These are phyloP conservation scores for Euborellia annulipes DNA, from an alignment of 1,140 invertebrate genomes.

Conservation along the genomic window DNA sequence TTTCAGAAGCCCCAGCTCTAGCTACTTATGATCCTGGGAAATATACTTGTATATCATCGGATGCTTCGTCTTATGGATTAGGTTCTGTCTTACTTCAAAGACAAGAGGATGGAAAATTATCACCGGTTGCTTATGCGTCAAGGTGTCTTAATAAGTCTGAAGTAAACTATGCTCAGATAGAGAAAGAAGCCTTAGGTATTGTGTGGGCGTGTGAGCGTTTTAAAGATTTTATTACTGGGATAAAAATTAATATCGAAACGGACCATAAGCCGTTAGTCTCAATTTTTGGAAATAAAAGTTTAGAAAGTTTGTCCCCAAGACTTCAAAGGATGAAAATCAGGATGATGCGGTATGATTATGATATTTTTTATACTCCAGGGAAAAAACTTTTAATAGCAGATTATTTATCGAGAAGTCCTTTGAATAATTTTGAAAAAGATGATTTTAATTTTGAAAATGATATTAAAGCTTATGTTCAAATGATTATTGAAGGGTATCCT, in stretches of 20 bases:
- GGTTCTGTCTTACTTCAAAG: constrained; percentile 2
- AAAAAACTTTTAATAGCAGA: not conserved
- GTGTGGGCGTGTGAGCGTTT: constrained; percentile 17
- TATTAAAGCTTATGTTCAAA: not conserved
- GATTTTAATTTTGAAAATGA: not conserved
- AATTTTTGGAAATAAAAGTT: constrained; percentile 19
- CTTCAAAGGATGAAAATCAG: not conserved
- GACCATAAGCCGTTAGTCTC: constrained; percentile 30
- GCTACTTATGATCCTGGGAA: constrained; percentile 16
- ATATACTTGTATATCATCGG: not conserved
- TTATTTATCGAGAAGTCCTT: not conserved
- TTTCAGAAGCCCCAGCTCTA: constrained; percentile 11
- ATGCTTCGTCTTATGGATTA: constrained; percentile 1
- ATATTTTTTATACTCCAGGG: constrained; percentile 1
- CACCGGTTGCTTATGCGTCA: constrained; percentile 12
- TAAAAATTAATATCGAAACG: constrained; percentile 22
- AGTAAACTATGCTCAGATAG: constrained; percentile 15
- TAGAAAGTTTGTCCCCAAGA: constrained; percentile 15
- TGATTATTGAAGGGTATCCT: not conserved
- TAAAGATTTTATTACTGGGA: constrained; percentile 26
- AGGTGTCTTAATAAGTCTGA: not conserved
- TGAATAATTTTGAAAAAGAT: not conserved
- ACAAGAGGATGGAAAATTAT: constrained; percentile 1
- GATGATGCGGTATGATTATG: too few species aligned
- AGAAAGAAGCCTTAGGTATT: constrained; percentile 21